Evolutionary conservation across 2,797 vertebrate genomes (phyloP).

Genomic region (Tauraco hartlaubi): DNA sequence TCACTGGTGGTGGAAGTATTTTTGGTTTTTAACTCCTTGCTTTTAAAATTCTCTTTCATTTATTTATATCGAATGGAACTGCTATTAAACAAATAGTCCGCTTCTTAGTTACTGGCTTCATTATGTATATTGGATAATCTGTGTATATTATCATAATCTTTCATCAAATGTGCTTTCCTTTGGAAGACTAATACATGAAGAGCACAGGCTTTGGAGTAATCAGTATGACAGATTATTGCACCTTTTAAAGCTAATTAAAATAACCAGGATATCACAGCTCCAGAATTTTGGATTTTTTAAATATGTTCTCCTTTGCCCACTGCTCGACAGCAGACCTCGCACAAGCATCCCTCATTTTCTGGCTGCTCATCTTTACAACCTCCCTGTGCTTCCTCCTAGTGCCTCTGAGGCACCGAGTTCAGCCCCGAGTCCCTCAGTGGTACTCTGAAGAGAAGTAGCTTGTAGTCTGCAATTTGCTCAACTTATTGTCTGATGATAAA

Average conservation of each 20-base stretch:
- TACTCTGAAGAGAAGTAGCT: constrained; percentile 14
- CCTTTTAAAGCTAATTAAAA: neutral
- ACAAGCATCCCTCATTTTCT: neutral
- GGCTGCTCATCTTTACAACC: neutral
- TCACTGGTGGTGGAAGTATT: neutral
- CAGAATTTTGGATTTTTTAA: neutral
- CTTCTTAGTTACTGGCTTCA: neutral
- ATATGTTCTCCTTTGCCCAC: neutral
- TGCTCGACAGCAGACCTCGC: neutral
- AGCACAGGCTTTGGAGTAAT: neutral
- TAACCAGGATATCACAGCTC: neutral
- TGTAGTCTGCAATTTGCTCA: constrained; percentile 39
- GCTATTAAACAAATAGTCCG: neutral
- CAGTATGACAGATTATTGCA: neutral
- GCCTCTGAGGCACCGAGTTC: neutral
- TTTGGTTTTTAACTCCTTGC: neutral
- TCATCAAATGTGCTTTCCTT: neutral
- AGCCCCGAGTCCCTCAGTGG: neutral
- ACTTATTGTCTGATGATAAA: constrained; percentile 56
- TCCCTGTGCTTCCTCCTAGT: neutral
- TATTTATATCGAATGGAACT: neutral
- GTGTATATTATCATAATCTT: neutral
- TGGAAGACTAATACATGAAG: neutral
- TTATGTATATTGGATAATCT: neutral
- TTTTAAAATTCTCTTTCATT: neutral